phyloP scores from a whole-genome alignment of 2,113 vertebrate genomes.

The Spilogale gracilis region DNA sequence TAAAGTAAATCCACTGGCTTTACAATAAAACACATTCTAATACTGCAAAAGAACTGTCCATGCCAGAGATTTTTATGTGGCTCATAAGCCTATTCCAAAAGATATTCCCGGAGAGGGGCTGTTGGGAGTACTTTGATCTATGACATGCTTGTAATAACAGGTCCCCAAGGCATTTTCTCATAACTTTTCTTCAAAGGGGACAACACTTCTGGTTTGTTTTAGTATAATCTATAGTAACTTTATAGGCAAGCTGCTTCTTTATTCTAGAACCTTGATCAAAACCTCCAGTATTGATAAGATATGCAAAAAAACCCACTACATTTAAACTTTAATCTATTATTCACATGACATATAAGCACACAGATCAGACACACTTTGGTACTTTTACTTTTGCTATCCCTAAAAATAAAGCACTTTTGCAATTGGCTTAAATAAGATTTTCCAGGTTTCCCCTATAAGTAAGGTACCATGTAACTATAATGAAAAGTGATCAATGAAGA shows the following conservation, averaged over 20 bases:
- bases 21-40: conserved; percentile 59
- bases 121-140: background rate
- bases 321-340: background rate
- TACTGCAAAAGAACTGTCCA: background rate
- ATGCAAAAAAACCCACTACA: background rate
- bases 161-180: conserved; percentile 45
- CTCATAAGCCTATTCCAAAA: conserved; percentile 42
- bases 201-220: conserved; percentile 63
- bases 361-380: background rate
- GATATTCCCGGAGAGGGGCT: background rate
- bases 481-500: background rate
- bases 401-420: background rate
- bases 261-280: conserved; percentile 54
- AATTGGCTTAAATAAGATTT: background rate
- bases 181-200: conserved; percentile 58
- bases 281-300: background rate
- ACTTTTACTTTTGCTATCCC: conserved; percentile 26
- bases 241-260: conserved; percentile 42
- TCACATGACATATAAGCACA: background rate
- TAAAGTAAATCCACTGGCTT: conserved; percentile 54
- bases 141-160: conserved; percentile 38
- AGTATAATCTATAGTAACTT: conserved; percentile 41
- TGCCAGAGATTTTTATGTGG: conserved; percentile 2
- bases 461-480: background rate
- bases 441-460: background rate